Percentiles rank a stretch among this genome's conserved stretches.
Evolutionary conservation across 2,888 invertebrate genomes (phyloP).

Genomic region (Strigamia transsilvanica): DNA sequence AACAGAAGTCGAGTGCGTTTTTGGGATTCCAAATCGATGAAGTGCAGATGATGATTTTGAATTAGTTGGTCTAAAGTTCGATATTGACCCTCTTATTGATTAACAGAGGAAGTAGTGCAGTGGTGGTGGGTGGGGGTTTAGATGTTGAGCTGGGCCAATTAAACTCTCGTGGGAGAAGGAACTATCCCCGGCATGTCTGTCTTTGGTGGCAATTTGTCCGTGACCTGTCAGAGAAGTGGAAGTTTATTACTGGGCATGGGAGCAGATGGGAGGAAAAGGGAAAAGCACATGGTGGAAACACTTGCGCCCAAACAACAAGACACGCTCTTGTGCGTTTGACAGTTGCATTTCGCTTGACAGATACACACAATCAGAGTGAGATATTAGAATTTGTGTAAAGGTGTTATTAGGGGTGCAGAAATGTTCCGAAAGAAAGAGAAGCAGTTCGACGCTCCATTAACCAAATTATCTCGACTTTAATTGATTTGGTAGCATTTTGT

Average conservation of each 20-base stretch:
- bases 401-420: neutral
- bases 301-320: conserved; percentile 31
- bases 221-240: conserved; percentile 46
- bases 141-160: conserved; percentile 32
- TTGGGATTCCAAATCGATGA: neutral
- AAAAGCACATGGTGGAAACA: conserved; percentile 43
- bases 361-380: neutral
- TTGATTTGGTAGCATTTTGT: no score
- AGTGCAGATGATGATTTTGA: neutral
- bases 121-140: neutral
- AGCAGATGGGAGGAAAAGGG: conserved; percentile 29
- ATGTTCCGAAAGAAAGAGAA: neutral
- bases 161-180: conserved; percentile 5
- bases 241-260: conserved; percentile 46
- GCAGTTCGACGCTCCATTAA: neutral
- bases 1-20: neutral
- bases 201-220: conserved; percentile 43
- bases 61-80: neutral
- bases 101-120: neutral
- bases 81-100: neutral
- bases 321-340: conserved; percentile 43
- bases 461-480: neutral
- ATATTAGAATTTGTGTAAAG: neutral
- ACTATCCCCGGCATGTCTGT: conserved; percentile 46
- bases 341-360: conserved; percentile 41